Percentiles rank a stretch among this genome's conserved stretches.
Conservation (phyloP, 1,140 invertebrate species). For the Drosophila paulistorum region DNA sequence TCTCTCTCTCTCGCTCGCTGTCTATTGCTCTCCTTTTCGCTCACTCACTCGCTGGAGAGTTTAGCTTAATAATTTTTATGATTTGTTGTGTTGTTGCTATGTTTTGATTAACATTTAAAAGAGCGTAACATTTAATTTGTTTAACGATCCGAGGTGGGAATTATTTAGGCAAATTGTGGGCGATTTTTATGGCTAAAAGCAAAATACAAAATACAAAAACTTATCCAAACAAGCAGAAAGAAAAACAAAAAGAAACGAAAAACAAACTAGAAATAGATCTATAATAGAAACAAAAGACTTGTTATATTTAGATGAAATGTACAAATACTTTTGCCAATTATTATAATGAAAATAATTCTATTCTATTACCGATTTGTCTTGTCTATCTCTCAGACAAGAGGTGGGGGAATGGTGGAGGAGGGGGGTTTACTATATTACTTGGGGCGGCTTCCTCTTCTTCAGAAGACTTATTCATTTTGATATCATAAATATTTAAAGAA, state of each 20-base stretch:
- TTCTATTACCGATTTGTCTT: no score
- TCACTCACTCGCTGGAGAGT: not conserved
- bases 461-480: not conserved
- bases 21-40: not conserved
- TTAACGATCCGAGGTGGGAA: conserved; percentile 34
- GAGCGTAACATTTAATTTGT: conserved; percentile 76
- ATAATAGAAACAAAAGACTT: not conserved
- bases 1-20: not conserved
- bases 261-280: not conserved
- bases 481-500: not conserved
- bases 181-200: conserved; percentile 13
- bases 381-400: no score
- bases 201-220: conserved; percentile 27
- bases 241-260: not conserved
- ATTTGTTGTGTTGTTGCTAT: conserved; percentile 28
- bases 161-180: conserved; percentile 18
- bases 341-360: no score
- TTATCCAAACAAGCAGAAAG: not conserved
- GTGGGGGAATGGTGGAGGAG: no score
- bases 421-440: no score
- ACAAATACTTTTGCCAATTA: no score
- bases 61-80: conserved; percentile 44
- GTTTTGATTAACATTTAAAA: conserved; percentile 80
- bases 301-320: not conserved
- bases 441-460: no score